Base-by-base conservation (phyloP, 2,888 invertebrate genomes). In the Agrotis exclamationis region DNA sequence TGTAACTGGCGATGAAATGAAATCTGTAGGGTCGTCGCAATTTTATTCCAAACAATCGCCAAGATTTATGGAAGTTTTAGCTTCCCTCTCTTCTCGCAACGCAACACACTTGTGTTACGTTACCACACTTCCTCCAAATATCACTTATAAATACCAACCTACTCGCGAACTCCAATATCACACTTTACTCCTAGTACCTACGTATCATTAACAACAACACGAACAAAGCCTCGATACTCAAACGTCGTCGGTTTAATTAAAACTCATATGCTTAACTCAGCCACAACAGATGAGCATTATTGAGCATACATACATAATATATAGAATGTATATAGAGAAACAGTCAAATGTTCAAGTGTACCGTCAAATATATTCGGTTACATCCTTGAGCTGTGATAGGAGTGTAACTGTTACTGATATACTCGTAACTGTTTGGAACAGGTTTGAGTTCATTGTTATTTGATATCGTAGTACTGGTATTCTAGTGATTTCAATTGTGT, bases 171-270 rank as follows among this genome's bases (percentile, higher is more conserved):
- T 60, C 69, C 63, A 63, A 72, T 72, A 83, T 60, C 53, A 63
- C 22, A 24, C 20, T 60, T n/a, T 54, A 58, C 60, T 48, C 45
- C 63, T 45, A 56, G 63, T 64, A 56, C 56, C 33, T 39, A 56
- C 56, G n/a, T 56, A 81, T 62, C 78, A 63, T 64, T 80, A 78
- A 68, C 62, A 71, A 63, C 22, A 78, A 62, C 58, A 22, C 11
- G 57, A 69, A 76, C 60, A 77, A 69, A 63, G 70, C 56, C 47
- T 63, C 65, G 67, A 74, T 72, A 74, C 54, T 78, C 72, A 80
- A 78, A 82, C 66, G 59, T 70, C 64, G 67, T 70, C 64, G 67
- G 66, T 78, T 80, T 84, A 85, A 84, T 85, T 84, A 85, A 85
- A 83, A 83, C 69, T 83, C 74, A 73, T 72, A 76, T 64, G 66